These are phyloP conservation scores for Gavia stellata DNA, from an alignment of 2,113 vertebrate species.

Conservation along the genomic window DNA sequence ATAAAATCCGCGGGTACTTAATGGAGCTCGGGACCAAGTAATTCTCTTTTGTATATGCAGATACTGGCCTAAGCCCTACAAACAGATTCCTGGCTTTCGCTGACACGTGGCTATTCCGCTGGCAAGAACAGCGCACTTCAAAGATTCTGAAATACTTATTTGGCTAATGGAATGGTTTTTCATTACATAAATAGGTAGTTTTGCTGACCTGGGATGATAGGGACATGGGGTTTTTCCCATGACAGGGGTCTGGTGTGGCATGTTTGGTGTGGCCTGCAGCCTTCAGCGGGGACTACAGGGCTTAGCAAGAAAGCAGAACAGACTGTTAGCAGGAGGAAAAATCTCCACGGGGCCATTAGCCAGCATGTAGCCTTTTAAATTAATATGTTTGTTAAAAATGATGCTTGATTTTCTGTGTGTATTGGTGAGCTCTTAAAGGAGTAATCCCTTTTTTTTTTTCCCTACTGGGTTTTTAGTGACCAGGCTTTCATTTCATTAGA, in stretches of 20 bases:
- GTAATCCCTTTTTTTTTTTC: neutral
- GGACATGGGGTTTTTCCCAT: neutral
- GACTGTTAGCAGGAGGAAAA: neutral
- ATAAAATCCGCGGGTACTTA: neutral
- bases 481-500: neutral
- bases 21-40: neutral
- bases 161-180: neutral
- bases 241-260: neutral
- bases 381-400: neutral
- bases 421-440: neutral
- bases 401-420: neutral
- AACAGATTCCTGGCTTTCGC: neutral
- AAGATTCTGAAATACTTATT: neutral
- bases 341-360: neutral
- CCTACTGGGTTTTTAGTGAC: neutral
- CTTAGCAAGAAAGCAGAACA: neutral
- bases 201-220: neutral
- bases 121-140: neutral
- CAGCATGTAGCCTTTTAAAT: neutral
- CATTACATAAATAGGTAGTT: neutral
- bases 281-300: neutral
- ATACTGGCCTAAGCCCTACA: neutral
- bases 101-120: neutral
- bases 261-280: neutral
- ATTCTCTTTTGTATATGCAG: neutral